Conservation (phyloP, 2,888 invertebrate species). For the Cryptophagus acutangulus region DNA sequence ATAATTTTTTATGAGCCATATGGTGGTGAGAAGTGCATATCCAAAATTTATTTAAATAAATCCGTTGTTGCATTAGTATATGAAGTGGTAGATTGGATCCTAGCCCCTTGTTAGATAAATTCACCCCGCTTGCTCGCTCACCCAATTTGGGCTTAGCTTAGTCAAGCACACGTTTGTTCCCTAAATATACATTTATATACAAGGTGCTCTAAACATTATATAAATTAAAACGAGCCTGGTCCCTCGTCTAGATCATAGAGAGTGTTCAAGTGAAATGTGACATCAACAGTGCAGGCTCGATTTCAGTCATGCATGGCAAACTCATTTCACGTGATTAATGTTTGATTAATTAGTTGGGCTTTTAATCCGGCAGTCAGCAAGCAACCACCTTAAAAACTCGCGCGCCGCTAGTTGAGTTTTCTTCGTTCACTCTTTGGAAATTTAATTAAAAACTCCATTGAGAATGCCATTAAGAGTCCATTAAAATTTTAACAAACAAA, state of each 20-base stretch:
- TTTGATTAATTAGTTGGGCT: slow-evolving; percentile 37
- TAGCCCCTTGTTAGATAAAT: slow-evolving; percentile 20
- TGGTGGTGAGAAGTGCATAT: no score
- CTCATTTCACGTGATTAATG: slow-evolving; percentile 37
- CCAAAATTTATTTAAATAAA: no score
- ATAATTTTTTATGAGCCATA: no score
- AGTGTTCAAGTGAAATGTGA: no score
- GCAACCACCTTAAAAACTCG: slow-evolving; percentile 19
- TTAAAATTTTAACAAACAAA: slow-evolving; percentile 24
- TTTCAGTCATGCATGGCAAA: slow-evolving; percentile 33
- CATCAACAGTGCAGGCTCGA: no score
- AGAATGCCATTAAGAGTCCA: slow-evolving; percentile 24
- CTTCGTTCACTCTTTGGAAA: slow-evolving; percentile 17
- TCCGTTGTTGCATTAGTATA: no score
- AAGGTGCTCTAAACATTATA: no score
- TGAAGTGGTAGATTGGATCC: slow-evolving; percentile 15
- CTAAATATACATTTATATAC: slow-evolving; percentile 16
- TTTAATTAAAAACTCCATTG: slow-evolving; percentile 24
- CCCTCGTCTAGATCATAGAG: no score
- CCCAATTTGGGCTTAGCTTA: slow-evolving; percentile 19
- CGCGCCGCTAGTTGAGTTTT: slow-evolving; percentile 12
- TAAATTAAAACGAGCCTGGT: no score
- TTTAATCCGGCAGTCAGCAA: slow-evolving; percentile 15
- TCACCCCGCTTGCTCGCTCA: slow-evolving; percentile 14
- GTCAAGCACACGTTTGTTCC: slow-evolving; percentile 16